phyloP scores from a whole-genome alignment of 2,888 invertebrate genomes.

The Plebejus anna region DNA sequence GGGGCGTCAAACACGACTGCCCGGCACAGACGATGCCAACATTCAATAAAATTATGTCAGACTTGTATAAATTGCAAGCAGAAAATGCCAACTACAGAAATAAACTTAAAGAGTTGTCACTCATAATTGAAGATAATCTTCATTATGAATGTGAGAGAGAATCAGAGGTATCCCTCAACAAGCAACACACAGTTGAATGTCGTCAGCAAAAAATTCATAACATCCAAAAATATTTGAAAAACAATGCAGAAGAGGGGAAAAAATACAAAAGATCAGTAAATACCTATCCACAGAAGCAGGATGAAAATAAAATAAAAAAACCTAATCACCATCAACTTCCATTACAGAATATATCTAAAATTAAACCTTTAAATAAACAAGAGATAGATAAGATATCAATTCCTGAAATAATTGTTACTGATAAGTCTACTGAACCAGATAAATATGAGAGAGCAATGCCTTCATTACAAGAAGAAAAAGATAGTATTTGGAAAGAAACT shows the following conservation, averaged over 20 bases:
- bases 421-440: conserved; percentile 39
- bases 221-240: conserved; percentile 22
- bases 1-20: conserved; percentile 73
- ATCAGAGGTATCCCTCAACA: conserved; percentile 63
- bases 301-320: conserved; percentile 21
- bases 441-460: background rate
- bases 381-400: background rate
- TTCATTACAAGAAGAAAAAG: conserved; percentile 35
- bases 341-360: conserved; percentile 19
- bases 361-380: background rate
- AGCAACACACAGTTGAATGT: conserved; percentile 57
- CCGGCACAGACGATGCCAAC: conserved; percentile 57
- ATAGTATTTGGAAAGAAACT: conserved; percentile 40
- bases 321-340: background rate
- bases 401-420: conserved; percentile 32
- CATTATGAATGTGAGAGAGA: conserved; percentile 64
- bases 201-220: conserved; percentile 50
- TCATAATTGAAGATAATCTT: conserved; percentile 50
- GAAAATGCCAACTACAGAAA: conserved; percentile 69
- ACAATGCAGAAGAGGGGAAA: conserved; percentile 8
- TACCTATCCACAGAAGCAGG: background rate
- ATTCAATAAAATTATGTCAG: conserved; percentile 70
- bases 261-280: conserved; percentile 11
- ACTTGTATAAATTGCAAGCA: conserved; percentile 72
- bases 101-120: conserved; percentile 64